Base-by-base conservation (phyloP, 2,888 invertebrate genomes). In the Horisme vitalbata region DNA sequence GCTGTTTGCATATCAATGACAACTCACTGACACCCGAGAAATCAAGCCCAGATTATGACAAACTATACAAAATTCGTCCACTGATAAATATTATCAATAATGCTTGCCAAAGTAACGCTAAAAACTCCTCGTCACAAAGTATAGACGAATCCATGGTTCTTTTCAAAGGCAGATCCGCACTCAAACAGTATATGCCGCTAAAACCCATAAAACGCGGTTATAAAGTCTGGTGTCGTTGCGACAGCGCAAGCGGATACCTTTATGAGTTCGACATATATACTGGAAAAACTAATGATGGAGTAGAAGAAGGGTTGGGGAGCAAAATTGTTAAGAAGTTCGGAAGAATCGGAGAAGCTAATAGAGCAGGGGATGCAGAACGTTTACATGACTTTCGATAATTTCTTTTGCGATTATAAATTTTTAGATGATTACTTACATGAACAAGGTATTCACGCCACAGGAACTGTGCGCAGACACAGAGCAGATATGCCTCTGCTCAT, bases 321-420 rank as follows among this genome's bases (percentile, higher is more conserved):
- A 63, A 53, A 13, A 59, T 64, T 13, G 55, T 64, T 23, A 61
- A 45, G 23, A 54, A 44, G 13, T 41, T 61, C n/a, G n/a, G n/a
- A n/a, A n/a, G n/a, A n/a, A 23, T 39, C 54, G 26, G 43, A 48
- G 30, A 49, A 45, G 27, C 20, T 60, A 9, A 34, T 24, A 23
- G 33, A 12, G 21, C 8, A 33, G 23, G 14, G 14, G 34, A 1
- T 24, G 13, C 13, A 34, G 23, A 21, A 34, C n/a, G 6, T 38
- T 26, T 39, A 52, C 24, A 20, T 58, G 4, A 41, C 52, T 12
- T 62, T 62, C 26, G 59, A 58, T 41, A 59, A 61, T 28, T 60
- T 62, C 45, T 64, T 65, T 41, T 48, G 31, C 30, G 34, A 26
- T 6, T 51, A 33, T 31, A 13, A 35, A 31, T 32, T 64, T n/a